phyloP scores from a whole-genome alignment of 2,113 vertebrate genomes.

The Cairina moschata region DNA sequence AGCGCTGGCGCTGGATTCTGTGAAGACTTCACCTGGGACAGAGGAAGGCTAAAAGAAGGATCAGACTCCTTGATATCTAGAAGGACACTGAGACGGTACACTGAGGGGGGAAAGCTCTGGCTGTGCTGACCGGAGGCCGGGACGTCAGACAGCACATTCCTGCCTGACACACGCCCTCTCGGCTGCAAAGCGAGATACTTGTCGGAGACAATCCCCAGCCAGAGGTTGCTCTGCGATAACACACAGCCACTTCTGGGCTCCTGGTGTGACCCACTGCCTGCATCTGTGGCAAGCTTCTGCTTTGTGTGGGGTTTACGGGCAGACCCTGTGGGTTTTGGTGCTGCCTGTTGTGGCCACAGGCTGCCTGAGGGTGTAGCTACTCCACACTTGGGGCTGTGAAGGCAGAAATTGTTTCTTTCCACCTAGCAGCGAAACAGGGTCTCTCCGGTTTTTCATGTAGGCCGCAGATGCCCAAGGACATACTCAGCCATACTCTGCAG shows the following conservation, averaged over 20 bases:
- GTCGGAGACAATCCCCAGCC: neutral
- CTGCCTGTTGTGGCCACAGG: neutral
- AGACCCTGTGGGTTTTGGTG: neutral
- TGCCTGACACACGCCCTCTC: fast-evolving
- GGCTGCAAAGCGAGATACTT: neutral
- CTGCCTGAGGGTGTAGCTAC: neutral
- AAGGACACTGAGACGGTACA: fast-evolving
- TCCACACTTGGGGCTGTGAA: fast-evolving
- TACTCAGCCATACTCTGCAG: neutral
- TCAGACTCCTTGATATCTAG: neutral
- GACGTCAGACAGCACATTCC: neutral
- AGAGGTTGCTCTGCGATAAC: neutral
- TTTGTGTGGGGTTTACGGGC: neutral
- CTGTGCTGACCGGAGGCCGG: neutral
- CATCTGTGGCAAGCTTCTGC: neutral
- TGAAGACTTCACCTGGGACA: constrained; percentile 17
- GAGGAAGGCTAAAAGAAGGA: neutral
- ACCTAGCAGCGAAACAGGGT: neutral
- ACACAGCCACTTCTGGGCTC: neutral
- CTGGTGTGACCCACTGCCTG: neutral
- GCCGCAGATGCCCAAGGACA: neutral
- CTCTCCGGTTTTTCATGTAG: neutral
- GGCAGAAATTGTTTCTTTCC: neutral
- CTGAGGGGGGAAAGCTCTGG: neutral
- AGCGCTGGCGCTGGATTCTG: neutral